Evolutionary conservation across 2,797 vertebrate species (phyloP).

Genomic region (Coendou prehensilis): DNA sequence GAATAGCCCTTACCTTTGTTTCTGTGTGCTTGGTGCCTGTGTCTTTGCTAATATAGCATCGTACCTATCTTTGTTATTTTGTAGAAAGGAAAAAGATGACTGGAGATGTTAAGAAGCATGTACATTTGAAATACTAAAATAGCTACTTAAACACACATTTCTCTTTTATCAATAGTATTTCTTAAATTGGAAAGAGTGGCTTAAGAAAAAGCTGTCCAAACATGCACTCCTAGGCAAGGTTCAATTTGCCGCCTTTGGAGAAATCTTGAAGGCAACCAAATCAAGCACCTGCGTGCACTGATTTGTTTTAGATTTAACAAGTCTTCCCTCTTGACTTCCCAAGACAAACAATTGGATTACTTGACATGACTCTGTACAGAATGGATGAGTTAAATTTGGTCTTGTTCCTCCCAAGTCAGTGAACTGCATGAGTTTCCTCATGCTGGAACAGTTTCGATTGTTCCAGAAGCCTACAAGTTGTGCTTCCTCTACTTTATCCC

Average conservation of each 20-base stretch:
- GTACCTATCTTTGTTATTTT: conserved; percentile 6
- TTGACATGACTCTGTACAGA: conserved; percentile 77
- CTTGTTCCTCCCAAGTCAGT: conserved; percentile 63
- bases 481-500: background rate
- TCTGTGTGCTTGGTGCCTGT: rapidly evolving
- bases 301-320: conserved; percentile 83
- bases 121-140: background rate
- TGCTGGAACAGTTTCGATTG: background rate
- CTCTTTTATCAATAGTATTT: conserved; percentile 24
- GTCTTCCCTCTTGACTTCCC: conserved; percentile 86
- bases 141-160: background rate
- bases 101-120: background rate
- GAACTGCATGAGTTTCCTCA: conserved; percentile 8
- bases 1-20: background rate
- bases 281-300: conserved; percentile 84
- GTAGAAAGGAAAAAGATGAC: background rate
- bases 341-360: conserved; percentile 80
- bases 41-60: background rate
- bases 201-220: conserved; percentile 81
- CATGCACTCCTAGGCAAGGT: conserved; percentile 39
- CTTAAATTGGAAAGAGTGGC: background rate
- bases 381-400: conserved; percentile 71
- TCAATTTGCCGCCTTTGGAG: conserved; percentile 75
- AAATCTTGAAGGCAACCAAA: conserved; percentile 83
- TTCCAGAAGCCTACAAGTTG: conserved; percentile 19